These are phyloP conservation scores for Andrena dorsata DNA, from an alignment of 2,888 invertebrate genomes.

Conservation along the genomic window DNA sequence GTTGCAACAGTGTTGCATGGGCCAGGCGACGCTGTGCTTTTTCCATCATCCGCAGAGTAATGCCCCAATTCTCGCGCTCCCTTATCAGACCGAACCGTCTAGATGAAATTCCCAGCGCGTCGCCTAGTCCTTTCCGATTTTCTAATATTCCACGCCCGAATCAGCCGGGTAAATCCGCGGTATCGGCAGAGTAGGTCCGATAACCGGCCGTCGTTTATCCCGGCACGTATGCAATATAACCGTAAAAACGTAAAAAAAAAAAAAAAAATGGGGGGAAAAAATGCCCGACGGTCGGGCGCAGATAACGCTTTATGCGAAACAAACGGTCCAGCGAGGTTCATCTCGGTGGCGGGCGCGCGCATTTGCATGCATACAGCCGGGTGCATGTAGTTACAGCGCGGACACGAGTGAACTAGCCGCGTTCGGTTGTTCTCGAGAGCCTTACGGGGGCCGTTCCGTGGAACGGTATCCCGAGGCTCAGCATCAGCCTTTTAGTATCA, in stretches of 20 bases:
- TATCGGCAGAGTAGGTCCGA: conserved; percentile 58
- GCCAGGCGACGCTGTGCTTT: too few relatives aligned
- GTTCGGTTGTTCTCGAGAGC: conserved; percentile 31
- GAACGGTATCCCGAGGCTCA: conserved; percentile 25
- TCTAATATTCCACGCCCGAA: conserved; percentile 8
- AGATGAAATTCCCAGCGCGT: not conserved
- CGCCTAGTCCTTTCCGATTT: not conserved
- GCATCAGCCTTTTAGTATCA: not conserved
- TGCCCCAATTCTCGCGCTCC: not conserved
- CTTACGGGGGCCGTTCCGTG: conserved; percentile 3
- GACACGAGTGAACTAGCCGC: not conserved
- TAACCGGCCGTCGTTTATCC: conserved; percentile 61
- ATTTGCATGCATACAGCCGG: conserved; percentile 56
- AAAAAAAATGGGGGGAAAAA: conserved; percentile 56
- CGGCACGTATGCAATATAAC: conserved; percentile 73
- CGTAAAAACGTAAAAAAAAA: conserved; percentile 73
- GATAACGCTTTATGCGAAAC: conserved; percentile 74
- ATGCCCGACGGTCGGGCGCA: conserved; percentile 49
- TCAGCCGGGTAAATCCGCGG: conserved; percentile 7
- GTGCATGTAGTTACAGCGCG: not conserved
- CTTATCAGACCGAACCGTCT: not conserved
- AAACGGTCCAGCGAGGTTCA: conserved; percentile 58
- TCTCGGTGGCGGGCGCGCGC: conserved; percentile 34
- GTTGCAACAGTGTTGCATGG: too few relatives aligned
- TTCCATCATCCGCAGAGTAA: too few relatives aligned